Evolutionary conservation across 2,888 invertebrate genomes (phyloP).

Genomic region (Drosophila infuscata): DNA sequence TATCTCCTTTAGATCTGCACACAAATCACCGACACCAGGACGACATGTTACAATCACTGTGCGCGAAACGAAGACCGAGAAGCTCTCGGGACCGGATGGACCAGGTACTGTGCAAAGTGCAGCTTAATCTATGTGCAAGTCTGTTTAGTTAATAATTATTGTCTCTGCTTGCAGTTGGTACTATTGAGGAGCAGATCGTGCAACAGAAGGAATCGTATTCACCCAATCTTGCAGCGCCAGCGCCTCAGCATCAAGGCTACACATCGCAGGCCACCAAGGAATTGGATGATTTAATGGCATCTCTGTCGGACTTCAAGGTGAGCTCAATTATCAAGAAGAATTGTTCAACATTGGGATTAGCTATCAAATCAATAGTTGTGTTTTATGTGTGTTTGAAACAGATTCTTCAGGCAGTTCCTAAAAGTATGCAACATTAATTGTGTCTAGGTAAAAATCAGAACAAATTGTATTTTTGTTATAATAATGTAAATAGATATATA

Average conservation of each 20-base stretch:
- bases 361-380: background rate
- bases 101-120: conserved; percentile 72
- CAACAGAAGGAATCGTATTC: conserved; percentile 83
- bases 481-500: background rate
- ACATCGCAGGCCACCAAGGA: conserved; percentile 97
- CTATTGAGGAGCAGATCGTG: conserved; percentile 82
- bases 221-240: conserved; percentile 63
- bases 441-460: background rate
- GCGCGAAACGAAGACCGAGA: conserved; percentile 87
- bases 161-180: conserved; percentile 70
- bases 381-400: background rate
- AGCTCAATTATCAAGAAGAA: conserved; percentile 53
- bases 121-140: background rate
- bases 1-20: conserved; percentile 56
- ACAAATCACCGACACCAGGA: conserved; percentile 83
- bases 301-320: conserved; percentile 97
- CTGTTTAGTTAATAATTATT: background rate
- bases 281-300: conserved; percentile 98
- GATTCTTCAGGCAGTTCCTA: background rate
- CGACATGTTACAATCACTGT: conserved; percentile 87
- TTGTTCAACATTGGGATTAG: background rate
- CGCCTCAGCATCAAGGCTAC: conserved; percentile 67
- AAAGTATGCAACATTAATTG: conserved; percentile 42
- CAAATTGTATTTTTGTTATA: background rate
- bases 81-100: conserved; percentile 84